Conservation (phyloP, 2,888 invertebrate genomes). For the Choristoneura rosaceana region DNA sequence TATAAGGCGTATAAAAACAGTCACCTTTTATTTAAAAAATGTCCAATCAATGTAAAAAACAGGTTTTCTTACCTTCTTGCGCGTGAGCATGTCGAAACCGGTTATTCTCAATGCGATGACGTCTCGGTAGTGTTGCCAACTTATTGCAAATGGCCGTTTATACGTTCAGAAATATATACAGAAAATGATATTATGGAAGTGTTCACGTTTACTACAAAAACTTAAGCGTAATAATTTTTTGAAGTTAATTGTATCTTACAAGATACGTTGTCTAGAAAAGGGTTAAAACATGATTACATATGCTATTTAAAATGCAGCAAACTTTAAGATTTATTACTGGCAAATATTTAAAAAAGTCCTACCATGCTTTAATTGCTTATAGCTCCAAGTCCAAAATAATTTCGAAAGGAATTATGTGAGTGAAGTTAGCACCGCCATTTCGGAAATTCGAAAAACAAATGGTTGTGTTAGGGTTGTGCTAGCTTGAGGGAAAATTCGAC, state of each 20-base stretch:
- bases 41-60: not conserved
- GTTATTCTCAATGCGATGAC: not conserved
- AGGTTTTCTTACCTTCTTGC: conserved; percentile 15
- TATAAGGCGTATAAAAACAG: not conserved
- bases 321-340: no score
- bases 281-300: no score
- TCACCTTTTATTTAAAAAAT: not conserved
- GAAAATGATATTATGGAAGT: not conserved
- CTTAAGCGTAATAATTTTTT: not conserved
- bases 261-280: conserved; percentile 2
- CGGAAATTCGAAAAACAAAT: no score
- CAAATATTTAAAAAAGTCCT: no score
- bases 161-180: conserved; percentile 20
- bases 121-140: conserved; percentile 15
- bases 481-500: no score
- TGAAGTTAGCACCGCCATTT: no score
- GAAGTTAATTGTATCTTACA: conserved; percentile 12
- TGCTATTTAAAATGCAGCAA: no score
- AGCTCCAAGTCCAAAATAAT: no score
- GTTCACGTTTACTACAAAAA: conserved; percentile 4
- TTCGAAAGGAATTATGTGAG: no score
- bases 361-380: no score
- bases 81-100: conserved; percentile 15
- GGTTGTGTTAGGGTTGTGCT: no score
- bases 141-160: not conserved